Evolutionary conservation across 2,113 vertebrate genomes (phyloP).

Genomic region (Sprattus sprattus): DNA sequence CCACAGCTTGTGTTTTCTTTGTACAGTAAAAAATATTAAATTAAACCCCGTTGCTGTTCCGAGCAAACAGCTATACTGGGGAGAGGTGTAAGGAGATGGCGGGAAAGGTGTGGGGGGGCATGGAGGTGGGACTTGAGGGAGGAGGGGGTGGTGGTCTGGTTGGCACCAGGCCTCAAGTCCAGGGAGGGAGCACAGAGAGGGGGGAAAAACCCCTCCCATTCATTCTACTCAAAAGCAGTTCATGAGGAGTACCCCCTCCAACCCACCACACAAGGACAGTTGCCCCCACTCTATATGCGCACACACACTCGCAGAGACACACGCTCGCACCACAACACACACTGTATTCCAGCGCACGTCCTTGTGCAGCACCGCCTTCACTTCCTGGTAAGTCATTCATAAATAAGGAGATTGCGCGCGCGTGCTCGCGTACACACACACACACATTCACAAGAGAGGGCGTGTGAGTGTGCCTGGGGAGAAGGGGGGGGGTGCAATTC

Average conservation of each 20-base stretch:
- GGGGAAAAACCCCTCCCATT: neutral
- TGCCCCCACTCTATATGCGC: conserved; percentile 37
- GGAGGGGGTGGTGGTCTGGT: conserved; percentile 48
- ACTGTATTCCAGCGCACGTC: conserved; percentile 8
- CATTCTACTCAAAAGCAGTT: conserved; percentile 26
- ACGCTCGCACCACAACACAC: conserved; percentile 58
- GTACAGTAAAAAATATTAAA: conserved; percentile 83
- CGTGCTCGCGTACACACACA: conserved; percentile 23
- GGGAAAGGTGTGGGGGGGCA: conserved; percentile 34
- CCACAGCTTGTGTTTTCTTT: conserved; percentile 76
- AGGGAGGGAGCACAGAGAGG: conserved; percentile 33
- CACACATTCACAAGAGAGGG: conserved; percentile 66
- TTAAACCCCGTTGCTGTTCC: conserved; percentile 70
- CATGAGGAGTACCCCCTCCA: conserved; percentile 27
- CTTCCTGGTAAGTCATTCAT: conserved; percentile 60
- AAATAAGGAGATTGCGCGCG: conserved; percentile 55
- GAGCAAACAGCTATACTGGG: conserved; percentile 65
- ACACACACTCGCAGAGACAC: neutral
- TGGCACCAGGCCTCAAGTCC: conserved; percentile 13
- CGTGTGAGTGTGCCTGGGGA: conserved; percentile 52
- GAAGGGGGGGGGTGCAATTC: conserved; percentile 24
- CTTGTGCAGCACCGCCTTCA: conserved; percentile 53
- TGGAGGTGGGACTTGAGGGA: conserved; percentile 8
- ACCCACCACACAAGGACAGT: neutral
- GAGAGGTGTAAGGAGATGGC: conserved; percentile 66